Evolutionary conservation across 2,888 invertebrate genomes (phyloP), one percentile per base, ranked within the genome.

Genomic region (Acronicta leporina): DNA sequence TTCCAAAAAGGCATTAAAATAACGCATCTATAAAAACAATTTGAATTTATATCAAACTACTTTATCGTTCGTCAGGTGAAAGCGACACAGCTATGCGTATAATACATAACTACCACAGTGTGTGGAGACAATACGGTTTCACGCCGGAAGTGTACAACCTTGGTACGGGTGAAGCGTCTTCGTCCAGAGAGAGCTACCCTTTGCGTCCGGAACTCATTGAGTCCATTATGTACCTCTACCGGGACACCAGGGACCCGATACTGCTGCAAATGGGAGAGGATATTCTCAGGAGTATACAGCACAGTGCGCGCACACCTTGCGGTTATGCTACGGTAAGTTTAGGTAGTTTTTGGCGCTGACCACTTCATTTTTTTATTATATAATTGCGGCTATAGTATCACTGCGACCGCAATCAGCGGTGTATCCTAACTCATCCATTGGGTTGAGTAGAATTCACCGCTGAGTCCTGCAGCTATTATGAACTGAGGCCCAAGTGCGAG

Each of bases 141-240:
- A 97, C 98, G 0, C 99, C 99, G 0, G 99, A 99, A 87, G 99
- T 99, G 84, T 99, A 99, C 91, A 99, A 99, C 87, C 97, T 99
- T 75, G 97, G 98, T 0, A 97, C 97, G 50, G 97, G 97, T 0
- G 98, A 98, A 84, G 98, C 98, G 0, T 97, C 98, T 0, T 92
- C 95, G 0, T 97, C 98, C 68, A 95, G 99, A 14, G 96, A 96
- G 80, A 98, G 98, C 55, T 99, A 99, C 89, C 99, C 99, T 0
- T 92, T 99, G 42, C 95, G 99, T 46, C 99, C 99, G 0, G 99
- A 99, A 90, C 95, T 99, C 4, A 97, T 98, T 10, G 99, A 99
- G 91, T 99, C 99, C 15, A 97, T 98, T 35, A 98, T 99, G 99
- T 99, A 99, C 85, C 92, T 99, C 53, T 99, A 99, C 86, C 94